These are phyloP conservation scores for Catharus bicknelli DNA, from an alignment of 2,113 vertebrate species.

Conservation along the genomic window DNA sequence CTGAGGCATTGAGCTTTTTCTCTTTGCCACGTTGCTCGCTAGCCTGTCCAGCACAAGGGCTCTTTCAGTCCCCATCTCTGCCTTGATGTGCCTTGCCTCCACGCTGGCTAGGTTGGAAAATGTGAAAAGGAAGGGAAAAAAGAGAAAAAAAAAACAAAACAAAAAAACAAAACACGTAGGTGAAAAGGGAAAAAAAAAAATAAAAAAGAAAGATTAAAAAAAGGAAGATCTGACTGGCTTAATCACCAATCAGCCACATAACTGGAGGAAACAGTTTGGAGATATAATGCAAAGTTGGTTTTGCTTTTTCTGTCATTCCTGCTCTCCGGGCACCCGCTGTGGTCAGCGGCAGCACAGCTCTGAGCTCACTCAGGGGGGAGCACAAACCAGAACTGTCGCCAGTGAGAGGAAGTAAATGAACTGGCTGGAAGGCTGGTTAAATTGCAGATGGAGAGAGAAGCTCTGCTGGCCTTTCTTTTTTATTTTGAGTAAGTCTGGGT, in stretches of 20 bases:
- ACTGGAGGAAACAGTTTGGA: constrained; percentile 40
- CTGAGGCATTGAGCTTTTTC: constrained; percentile 96
- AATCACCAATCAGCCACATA: background rate
- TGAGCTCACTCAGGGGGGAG: constrained; percentile 47
- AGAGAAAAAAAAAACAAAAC: background rate
- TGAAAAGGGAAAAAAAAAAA: constrained; percentile 15
- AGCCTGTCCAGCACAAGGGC: constrained; percentile 91
- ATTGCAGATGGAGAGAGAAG: constrained; percentile 43
- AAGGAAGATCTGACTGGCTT: constrained; percentile 27
- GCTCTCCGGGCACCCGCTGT: constrained; percentile 57
- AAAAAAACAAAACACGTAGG: constrained; percentile 4
- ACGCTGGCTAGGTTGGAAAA: constrained; percentile 76
- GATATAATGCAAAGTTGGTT: constrained; percentile 15
- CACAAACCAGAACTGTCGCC: constrained; percentile 40
- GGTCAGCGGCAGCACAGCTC: constrained; percentile 58
- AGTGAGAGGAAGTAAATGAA: constrained; percentile 72
- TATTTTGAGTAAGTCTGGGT: constrained; percentile 70
- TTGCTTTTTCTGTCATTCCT: constrained; percentile 34
- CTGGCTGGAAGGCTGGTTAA: constrained; percentile 63
- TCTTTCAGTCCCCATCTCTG: constrained; percentile 89
- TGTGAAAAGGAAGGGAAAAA: background rate
- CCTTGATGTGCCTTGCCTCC: constrained; percentile 81
- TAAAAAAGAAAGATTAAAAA: background rate
- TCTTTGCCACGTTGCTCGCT: constrained; percentile 93
- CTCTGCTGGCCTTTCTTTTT: constrained; percentile 60